Evolutionary conservation across 2,888 invertebrate genomes (phyloP), one percentile per base, ranked within the genome.

Genomic region (Asteroscopus sphinx): DNA sequence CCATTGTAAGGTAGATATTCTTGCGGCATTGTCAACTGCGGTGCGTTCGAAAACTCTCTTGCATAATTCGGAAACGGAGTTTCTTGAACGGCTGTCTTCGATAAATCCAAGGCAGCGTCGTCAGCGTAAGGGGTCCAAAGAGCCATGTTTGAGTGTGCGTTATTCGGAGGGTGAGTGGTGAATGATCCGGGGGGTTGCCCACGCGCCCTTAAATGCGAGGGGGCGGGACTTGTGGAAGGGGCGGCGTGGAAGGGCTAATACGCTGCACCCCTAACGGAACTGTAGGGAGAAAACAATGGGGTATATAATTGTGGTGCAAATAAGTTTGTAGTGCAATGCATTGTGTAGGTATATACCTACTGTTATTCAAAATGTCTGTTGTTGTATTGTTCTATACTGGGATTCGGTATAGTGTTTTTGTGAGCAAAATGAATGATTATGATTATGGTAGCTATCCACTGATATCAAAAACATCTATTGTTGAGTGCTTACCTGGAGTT

Each of bases 121-220:
- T 88, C 89, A 7, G 80, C 85, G 81, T 90, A 91, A 1, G 91
- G 91, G n/a, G 86, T 90, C 91, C 91, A 91, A 25, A 92, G 78
- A 60, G 90, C 81, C 91, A 91, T 91, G 52, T 54, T 71, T 53
- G 52, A 41, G 63, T 69, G 76, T 54, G 56, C 51, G 55, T 42
- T 47, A 36, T 16, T 54, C 58, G 47, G 39, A 55, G 70, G 71
- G 63, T 63, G 62, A 65, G 48, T 66, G 63, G 21, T 25, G 72
- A 80, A 77, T 77, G 73, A 32, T 51, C 15, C 21, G 16, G 6
- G 52, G 71, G 73, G 72, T 57, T 68, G 81, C 65, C 35, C 74
- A 54, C 48, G 67, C 73, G 77, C 48, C 53, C 40, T 73, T 80
- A 49, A 59, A 72, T 74, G 70, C 51, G 11, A 11, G 51, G 51